These are phyloP conservation scores for Tortrix viridana DNA, from an alignment of 2,888 invertebrate genomes.

Conservation along the genomic window DNA sequence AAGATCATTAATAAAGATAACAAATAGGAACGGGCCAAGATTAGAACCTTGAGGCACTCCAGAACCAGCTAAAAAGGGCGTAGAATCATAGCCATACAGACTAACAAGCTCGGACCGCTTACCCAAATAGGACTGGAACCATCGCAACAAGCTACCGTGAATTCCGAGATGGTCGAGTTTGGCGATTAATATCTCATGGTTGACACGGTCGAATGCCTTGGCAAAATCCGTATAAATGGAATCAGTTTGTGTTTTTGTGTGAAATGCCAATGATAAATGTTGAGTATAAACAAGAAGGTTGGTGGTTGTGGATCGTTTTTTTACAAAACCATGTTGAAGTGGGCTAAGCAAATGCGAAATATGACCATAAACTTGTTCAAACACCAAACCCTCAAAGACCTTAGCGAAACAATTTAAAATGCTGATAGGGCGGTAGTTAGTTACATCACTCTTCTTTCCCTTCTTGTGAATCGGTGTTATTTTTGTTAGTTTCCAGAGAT, in stretches of 20 bases:
- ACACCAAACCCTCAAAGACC: slow-evolving; percentile 8
- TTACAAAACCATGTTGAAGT: slow-evolving; percentile 18
- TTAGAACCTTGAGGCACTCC: slow-evolving; percentile 24
- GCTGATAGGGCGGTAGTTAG: slow-evolving; percentile 20
- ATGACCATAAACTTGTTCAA: background rate
- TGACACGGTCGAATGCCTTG: slow-evolving; percentile 21
- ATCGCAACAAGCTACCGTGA: slow-evolving; percentile 15
- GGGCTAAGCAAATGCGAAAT: background rate
- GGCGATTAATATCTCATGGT: slow-evolving; percentile 1
- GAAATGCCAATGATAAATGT: background rate
- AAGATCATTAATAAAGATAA: slow-evolving; percentile 17
- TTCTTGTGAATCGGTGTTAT: slow-evolving; percentile 12
- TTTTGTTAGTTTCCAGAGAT: slow-evolving; percentile 17
- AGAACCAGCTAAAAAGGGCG: background rate
- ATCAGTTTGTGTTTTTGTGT: slow-evolving; percentile 2
- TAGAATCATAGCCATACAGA: slow-evolving; percentile 14
- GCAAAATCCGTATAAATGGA: slow-evolving; percentile 26
- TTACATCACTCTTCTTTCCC: slow-evolving; percentile 12
- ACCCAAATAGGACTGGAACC: slow-evolving; percentile 16
- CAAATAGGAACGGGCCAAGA: slow-evolving; percentile 18
- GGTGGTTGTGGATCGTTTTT: slow-evolving; percentile 8
- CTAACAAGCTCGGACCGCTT: slow-evolving; percentile 13
- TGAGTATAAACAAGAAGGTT: slow-evolving; percentile 12
- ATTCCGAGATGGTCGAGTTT: slow-evolving; percentile 9
- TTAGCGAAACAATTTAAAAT: slow-evolving; percentile 16